Evolutionary conservation across 2,113 vertebrate species (phyloP).

Genomic region (Sprattus sprattus): DNA sequence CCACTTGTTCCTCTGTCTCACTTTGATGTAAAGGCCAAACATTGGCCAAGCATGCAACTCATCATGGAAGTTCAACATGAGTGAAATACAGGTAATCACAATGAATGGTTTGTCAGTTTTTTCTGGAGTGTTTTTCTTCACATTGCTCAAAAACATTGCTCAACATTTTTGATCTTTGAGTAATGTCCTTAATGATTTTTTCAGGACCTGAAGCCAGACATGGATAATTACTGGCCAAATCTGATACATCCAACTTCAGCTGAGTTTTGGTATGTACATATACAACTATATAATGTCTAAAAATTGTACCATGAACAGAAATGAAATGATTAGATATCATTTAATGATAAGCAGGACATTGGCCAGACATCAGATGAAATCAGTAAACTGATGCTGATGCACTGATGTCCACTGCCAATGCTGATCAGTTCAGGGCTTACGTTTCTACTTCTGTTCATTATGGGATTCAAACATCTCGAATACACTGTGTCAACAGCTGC

Average conservation of each 20-base stretch:
- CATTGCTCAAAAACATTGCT: neutral
- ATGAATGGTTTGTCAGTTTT: conserved; percentile 18
- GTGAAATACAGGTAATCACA: conserved; percentile 36
- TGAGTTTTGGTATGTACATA: conserved; percentile 44
- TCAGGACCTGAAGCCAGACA: conserved; percentile 55
- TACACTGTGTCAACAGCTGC: neutral
- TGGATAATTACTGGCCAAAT: conserved; percentile 55
- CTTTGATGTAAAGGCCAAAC: conserved; percentile 65
- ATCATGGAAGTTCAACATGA: conserved; percentile 59
- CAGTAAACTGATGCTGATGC: neutral
- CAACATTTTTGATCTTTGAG: neutral
- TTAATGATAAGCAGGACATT: neutral
- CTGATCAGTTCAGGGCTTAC: neutral
- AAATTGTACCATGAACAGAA: neutral
- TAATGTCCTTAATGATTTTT: neutral
- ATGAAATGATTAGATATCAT: neutral
- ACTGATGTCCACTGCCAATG: neutral
- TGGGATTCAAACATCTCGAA: neutral
- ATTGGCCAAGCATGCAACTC: conserved; percentile 61
- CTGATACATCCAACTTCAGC: conserved; percentile 38
- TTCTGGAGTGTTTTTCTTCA: neutral
- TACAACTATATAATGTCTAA: no score
- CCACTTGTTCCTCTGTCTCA: conserved; percentile 6
- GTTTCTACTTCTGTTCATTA: neutral
- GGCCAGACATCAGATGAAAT: no score